These are phyloP conservation scores for Brienomyrus brachyistius DNA, from an alignment of 2,113 vertebrate genomes.

Conservation along the genomic window DNA sequence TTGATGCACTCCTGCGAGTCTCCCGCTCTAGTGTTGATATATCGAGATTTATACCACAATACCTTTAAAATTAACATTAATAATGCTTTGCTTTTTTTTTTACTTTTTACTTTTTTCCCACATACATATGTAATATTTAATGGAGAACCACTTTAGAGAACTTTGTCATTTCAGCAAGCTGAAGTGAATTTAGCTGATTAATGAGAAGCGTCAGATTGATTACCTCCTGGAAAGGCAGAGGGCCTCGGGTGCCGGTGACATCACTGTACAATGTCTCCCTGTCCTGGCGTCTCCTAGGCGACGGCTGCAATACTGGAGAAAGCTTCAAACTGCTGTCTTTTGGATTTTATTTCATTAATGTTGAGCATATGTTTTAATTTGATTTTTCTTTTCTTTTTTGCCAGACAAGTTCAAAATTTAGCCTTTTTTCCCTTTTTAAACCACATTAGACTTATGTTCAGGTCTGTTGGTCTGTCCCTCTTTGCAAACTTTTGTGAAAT, in stretches of 20 bases:
- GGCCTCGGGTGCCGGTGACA: slow-evolving; percentile 2
- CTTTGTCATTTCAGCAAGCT: background rate
- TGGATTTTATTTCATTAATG: background rate
- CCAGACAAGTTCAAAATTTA: slow-evolving; percentile 1
- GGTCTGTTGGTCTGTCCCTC: background rate
- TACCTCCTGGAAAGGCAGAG: background rate
- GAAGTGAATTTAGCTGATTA: slow-evolving; percentile 10
- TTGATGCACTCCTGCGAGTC: background rate
- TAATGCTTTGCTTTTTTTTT: background rate
- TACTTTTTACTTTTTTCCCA: background rate
- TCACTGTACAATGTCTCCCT: slow-evolving; percentile 11
- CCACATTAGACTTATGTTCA: background rate
- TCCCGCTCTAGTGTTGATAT: background rate
- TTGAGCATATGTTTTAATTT: slow-evolving; percentile 5
- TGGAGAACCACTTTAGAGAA: slow-evolving; percentile 20
- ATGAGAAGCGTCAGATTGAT: background rate
- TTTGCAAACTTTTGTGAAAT: background rate
- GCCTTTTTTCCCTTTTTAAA: background rate
- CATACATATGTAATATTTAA: slow-evolving; percentile 1
- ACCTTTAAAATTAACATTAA: background rate
- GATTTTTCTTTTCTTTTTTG: background rate
- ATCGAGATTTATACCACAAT: background rate
- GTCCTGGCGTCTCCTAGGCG: slow-evolving; percentile 10
- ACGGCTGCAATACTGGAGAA: slow-evolving; percentile 28
- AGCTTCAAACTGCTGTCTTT: slow-evolving; percentile 59